Evolutionary conservation across 2,797 vertebrate genomes (phyloP).

Genomic region (Centroberyx gerrardi): DNA sequence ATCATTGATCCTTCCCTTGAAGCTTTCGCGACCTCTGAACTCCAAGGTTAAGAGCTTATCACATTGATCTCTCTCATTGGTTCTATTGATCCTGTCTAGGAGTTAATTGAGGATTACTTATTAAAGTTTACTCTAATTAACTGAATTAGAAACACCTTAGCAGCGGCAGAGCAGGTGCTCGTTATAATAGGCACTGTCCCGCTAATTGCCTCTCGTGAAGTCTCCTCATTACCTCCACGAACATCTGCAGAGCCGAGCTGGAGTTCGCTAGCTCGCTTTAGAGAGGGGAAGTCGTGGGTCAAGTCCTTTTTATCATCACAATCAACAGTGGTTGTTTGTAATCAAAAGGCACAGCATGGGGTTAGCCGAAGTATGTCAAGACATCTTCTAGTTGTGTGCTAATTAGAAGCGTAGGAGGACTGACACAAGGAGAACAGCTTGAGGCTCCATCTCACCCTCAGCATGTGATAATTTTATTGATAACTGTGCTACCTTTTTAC

Average conservation of each 20-base stretch:
- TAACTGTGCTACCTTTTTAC: conserved; percentile 27
- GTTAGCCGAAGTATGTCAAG: conserved; percentile 52
- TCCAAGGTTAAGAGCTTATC: conserved; percentile 65
- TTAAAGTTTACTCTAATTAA: conserved; percentile 70
- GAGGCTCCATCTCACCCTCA: conserved; percentile 51
- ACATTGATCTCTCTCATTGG: conserved; percentile 61
- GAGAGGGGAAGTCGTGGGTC: conserved; percentile 46
- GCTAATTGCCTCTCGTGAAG: conserved; percentile 67
- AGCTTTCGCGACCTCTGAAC: conserved; percentile 23
- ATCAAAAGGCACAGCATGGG: conserved; percentile 66
- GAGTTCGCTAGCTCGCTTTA: conserved; percentile 15
- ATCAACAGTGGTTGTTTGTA: conserved; percentile 60
- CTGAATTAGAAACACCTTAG: conserved; percentile 40
- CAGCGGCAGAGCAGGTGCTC: conserved; percentile 33
- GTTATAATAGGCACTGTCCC: conserved; percentile 50
- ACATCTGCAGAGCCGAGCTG: conserved; percentile 38
- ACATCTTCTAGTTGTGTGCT: conserved; percentile 57
- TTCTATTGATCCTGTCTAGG: conserved; percentile 59
- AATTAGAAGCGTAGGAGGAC: conserved; percentile 69
- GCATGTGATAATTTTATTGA: conserved; percentile 37
- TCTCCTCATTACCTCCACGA: conserved; percentile 64
- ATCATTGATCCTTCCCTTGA: background rate
- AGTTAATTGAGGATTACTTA: conserved; percentile 74
- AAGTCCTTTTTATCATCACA: conserved; percentile 63
- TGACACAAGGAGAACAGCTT: conserved; percentile 67